Conservation (phyloP, 1,140 invertebrate species). For the Druon quercuslanigerum region DNA sequence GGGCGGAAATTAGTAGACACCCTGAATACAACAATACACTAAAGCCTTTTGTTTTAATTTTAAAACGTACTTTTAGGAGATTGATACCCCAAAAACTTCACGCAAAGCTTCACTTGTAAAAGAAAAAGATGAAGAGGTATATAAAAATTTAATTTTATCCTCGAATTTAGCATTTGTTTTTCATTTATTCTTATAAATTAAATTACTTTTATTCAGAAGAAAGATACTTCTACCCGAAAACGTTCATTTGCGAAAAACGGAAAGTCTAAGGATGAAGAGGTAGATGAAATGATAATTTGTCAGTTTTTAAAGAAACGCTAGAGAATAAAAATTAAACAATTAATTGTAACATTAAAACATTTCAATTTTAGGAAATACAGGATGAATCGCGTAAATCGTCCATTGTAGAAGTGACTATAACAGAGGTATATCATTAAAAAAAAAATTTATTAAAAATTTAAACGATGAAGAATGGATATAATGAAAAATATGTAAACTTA, state of each 20-base stretch:
- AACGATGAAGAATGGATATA: neutral
- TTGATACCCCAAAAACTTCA: neutral
- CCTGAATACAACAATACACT: too few relatives aligned
- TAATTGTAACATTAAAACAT: neutral
- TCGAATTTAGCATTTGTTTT: too few relatives aligned
- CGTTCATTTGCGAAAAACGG: neutral
- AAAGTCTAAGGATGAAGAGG: neutral
- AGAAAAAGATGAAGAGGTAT: slow-evolving; percentile 6
- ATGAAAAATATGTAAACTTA: neutral
- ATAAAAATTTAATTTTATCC: neutral
- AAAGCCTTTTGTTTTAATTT: too few relatives aligned
- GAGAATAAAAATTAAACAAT: neutral
- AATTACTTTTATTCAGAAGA: neutral
- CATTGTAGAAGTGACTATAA: slow-evolving; percentile 4
- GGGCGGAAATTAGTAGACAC: too few relatives aligned
- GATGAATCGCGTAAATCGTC: slow-evolving; percentile 16
- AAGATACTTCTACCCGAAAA: neutral
- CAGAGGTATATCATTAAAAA: slow-evolving; percentile 6
- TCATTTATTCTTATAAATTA: too few relatives aligned
- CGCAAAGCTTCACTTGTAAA: neutral
- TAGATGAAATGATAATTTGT: neutral
- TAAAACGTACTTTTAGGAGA: neutral
- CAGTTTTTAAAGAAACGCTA: too few relatives aligned
- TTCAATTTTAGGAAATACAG: neutral
- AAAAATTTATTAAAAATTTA: neutral